These are phyloP conservation scores for Drosophila monieri DNA, from an alignment of 2,888 invertebrate genomes.

Conservation along the genomic window DNA sequence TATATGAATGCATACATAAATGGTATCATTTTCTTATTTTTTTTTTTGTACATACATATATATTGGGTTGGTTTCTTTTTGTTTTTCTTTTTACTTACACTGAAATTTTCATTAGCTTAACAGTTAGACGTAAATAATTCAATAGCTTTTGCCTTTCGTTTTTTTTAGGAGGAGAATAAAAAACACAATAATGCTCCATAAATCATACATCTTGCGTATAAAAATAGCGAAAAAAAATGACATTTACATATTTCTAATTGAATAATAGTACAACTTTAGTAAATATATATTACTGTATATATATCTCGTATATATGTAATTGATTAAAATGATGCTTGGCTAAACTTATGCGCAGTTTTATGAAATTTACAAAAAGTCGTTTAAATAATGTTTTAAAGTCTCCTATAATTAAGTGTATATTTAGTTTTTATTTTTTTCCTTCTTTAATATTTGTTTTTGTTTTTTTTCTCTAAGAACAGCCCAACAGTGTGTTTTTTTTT, in stretches of 20 bases:
- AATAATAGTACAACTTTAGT: conserved; percentile 18
- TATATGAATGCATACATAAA: too few species aligned
- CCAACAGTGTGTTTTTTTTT: conserved; percentile 68
- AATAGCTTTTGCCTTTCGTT: conserved; percentile 22
- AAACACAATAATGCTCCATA: conserved; percentile 39
- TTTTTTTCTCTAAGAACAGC: conserved; percentile 77
- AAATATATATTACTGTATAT: conserved; percentile 3
- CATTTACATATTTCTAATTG: conserved; percentile 2
- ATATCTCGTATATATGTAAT: conserved; percentile 4
- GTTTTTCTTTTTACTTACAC: conserved; percentile 39
- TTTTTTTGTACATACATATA: not conserved
- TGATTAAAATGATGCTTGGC: conserved; percentile 21
- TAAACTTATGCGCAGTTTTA: conserved; percentile 34
- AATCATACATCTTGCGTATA: conserved; percentile 29
- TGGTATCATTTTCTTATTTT: not conserved
- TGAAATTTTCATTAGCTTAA: conserved; percentile 42
- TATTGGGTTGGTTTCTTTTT: not conserved
- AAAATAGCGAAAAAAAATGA: conserved; percentile 19
- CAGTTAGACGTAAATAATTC: conserved; percentile 61
- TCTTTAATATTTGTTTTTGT: conserved; percentile 43
- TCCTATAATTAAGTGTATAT: conserved; percentile 29
- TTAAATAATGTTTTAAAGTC: conserved; percentile 54
- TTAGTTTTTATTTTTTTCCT: conserved; percentile 36
- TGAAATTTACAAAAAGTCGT: conserved; percentile 52
- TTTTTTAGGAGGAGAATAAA: conserved; percentile 41